These are phyloP conservation scores for Syritta pipiens DNA, from an alignment of 2,888 invertebrate genomes.

Conservation along the genomic window DNA sequence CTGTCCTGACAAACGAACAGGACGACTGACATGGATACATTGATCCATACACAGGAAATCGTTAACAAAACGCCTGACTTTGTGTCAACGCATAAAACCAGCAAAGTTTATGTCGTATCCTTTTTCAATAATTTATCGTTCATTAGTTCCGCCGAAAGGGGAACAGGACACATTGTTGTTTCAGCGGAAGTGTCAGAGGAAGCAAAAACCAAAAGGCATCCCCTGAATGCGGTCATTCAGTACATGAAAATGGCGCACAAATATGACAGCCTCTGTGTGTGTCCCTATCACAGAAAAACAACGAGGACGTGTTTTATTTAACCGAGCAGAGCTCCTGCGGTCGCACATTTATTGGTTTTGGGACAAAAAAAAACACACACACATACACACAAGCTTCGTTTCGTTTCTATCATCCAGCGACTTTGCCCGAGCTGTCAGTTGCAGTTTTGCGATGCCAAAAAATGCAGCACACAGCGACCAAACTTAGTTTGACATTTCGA, in stretches of 20 bases:
- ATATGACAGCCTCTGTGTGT: conserved; percentile 24
- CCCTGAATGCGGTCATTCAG: conserved; percentile 51
- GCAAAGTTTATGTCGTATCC: too few species aligned
- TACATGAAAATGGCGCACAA: conserved; percentile 41
- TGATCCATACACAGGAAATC: too few species aligned
- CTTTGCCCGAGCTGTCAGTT: conserved; percentile 39
- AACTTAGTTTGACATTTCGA: conserved; percentile 78
- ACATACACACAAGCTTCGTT: neutral
- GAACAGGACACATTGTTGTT: too few species aligned
- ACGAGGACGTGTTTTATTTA: too few species aligned
- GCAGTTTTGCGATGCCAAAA: conserved; percentile 28
- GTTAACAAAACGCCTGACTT: too few species aligned
- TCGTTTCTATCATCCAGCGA: neutral
- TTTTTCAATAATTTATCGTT: conserved; percentile 54
- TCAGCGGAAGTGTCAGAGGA: conserved; percentile 33
- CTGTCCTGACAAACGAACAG: too few species aligned
- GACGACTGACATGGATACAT: too few species aligned
- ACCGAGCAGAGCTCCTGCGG: too few species aligned
- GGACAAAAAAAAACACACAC: neutral
- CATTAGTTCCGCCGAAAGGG: conserved; percentile 27
- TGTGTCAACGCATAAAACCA: conserved; percentile 2
- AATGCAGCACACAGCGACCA: conserved; percentile 61
- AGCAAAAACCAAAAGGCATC: conserved; percentile 14
- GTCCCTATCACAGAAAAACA: conserved; percentile 1
- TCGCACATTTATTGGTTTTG: too few species aligned